phyloP scores from a whole-genome alignment of 2,797 vertebrate species.

The Telmatherina bonti region DNA sequence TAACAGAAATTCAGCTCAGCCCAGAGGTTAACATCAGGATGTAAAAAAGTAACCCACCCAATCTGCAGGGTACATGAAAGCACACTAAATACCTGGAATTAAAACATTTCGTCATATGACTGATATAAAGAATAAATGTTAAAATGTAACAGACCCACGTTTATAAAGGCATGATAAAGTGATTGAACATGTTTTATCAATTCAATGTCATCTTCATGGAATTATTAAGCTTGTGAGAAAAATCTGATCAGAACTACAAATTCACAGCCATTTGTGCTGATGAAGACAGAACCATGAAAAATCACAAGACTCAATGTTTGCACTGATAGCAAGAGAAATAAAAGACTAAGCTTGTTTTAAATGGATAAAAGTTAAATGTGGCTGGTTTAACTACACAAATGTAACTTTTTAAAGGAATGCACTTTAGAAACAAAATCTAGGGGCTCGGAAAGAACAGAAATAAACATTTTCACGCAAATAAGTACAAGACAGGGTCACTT shows the following conservation, averaged over 20 bases:
- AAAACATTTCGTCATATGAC: neutral
- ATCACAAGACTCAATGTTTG: neutral
- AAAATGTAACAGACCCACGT: neutral
- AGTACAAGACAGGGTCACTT: conserved; percentile 10
- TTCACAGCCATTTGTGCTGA: neutral
- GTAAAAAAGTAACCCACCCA: neutral
- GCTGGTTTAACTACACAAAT: neutral
- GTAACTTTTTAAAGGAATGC: neutral
- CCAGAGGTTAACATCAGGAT: conserved; percentile 20
- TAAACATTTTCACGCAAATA: conserved; percentile 6
- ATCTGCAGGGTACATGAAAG: conserved; percentile 34
- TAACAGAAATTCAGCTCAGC: conserved; percentile 45
- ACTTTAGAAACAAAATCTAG: conserved; percentile 13
- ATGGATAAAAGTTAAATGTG: too few species aligned
- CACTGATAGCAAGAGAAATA: neutral
- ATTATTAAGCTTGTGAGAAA: neutral
- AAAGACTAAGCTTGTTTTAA: neutral
- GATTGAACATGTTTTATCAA: neutral
- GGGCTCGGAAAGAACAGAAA: conserved; percentile 33
- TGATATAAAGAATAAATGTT: neutral
- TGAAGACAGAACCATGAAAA: neutral
- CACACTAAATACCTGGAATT: neutral
- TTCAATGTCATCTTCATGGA: neutral
- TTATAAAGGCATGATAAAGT: neutral
- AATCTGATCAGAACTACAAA: neutral